Evolutionary conservation across 1,140 invertebrate species (phyloP), one percentile per base, ranked within the genome.

Genomic region (Neodiprion pinetum): DNA sequence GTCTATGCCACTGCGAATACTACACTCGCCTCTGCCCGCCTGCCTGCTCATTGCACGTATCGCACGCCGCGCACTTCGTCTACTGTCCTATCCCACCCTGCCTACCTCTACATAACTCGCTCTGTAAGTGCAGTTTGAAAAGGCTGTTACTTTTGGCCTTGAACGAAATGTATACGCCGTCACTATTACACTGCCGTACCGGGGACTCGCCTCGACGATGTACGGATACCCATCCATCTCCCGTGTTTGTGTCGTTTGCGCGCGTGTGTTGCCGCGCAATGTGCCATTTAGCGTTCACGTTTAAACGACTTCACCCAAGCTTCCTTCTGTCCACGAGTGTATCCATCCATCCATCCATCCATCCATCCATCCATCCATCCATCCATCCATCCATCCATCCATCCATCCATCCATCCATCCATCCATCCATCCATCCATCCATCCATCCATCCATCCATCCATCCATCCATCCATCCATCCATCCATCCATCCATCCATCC

Each of bases 131-230:
- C 82, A 85, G 83, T 81, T 61, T 84, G 82, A 87, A 87, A 88
- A 88, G 85, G 82, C 83, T 86, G 87, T 88, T 88, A 87, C 86
- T 84, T 85, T 79, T 84, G 84, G 83, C 86, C 85, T 87, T 87
- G 84, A 88, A 87, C 84, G 83, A 88, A 86, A 88, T 87, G 85
- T 88, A 88, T 86, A 40, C 53, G 53, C 53, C 53, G n/a, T 17
- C n/a, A 17, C 53, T 61, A 61, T 40, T 40, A 61, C 53, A 61
- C 5, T 17, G 5, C n/a, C 53, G 53, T 40, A 9, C 86, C 84
- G 84, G 84, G 84, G 83, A 85, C 81, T 86, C 81, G 81, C 11
- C 11, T 69, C 11, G 3, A 47, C 53, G n/a, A 40, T 40, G 5
- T 40, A 5, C 5, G 5, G 28, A 40, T 40, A 40, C 28, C 28